Evolutionary conservation across 2,113 vertebrate species (phyloP).

Genomic region (Camelus bactrianus): DNA sequence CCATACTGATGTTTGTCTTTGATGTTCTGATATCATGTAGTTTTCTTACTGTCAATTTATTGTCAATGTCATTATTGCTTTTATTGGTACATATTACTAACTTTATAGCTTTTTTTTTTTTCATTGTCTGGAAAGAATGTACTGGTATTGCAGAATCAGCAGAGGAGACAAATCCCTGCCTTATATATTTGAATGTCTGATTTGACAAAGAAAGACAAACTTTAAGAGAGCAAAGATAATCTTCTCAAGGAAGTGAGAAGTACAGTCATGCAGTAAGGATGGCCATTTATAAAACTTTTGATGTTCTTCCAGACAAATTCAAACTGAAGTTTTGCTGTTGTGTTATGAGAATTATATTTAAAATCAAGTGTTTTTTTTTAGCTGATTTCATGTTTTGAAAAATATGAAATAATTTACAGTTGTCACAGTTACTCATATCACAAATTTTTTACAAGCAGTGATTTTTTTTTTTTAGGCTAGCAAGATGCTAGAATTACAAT

Average conservation of each 20-base stretch:
- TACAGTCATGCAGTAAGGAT: background rate
- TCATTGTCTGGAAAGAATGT: background rate
- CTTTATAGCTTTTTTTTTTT: background rate
- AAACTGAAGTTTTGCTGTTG: background rate
- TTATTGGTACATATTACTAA: background rate
- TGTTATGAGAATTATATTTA: background rate
- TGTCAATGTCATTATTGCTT: background rate
- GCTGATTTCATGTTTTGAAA: background rate
- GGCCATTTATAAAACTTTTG: background rate
- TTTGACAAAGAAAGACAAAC: background rate
- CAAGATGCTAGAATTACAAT: background rate
- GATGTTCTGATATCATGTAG: background rate
- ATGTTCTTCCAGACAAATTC: background rate
- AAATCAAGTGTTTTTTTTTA: background rate
- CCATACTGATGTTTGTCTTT: background rate
- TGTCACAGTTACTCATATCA: background rate
- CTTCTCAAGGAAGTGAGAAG: background rate
- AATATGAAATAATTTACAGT: background rate
- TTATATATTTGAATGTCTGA: background rate
- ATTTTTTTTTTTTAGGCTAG: background rate
- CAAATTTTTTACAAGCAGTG: background rate
- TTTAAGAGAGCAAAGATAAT: background rate
- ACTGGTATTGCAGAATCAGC: background rate
- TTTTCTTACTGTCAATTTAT: background rate
- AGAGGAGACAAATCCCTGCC: background rate